These are phyloP conservation scores for Drosophila melanosoma DNA, from an alignment of 2,888 invertebrate species.

Conservation along the genomic window DNA sequence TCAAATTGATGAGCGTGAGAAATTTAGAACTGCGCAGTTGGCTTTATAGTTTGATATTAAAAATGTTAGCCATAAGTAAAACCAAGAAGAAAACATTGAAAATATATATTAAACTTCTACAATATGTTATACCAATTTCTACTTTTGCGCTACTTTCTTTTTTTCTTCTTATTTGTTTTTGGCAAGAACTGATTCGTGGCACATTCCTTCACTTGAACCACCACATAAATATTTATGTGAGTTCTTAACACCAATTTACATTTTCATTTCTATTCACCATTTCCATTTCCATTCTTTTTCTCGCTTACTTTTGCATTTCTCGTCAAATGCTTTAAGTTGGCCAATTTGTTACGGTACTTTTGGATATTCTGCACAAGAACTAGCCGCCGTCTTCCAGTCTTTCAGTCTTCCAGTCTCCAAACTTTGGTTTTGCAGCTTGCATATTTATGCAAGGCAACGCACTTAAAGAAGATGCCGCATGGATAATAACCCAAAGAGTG, in stretches of 20 bases:
- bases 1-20: constrained; percentile 65
- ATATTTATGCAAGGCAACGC: constrained; percentile 74
- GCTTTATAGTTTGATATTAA: not conserved
- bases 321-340: constrained; percentile 68
- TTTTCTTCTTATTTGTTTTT: not conserved
- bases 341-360: constrained; percentile 77
- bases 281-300: constrained; percentile 40
- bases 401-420: constrained; percentile 8
- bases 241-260: constrained; percentile 32
- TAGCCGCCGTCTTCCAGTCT: constrained; percentile 15
- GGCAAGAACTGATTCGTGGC: constrained; percentile 33
- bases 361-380: constrained; percentile 35
- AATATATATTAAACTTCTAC: not conserved
- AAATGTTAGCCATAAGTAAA: not conserved
- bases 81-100: not conserved
- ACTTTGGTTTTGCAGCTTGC: constrained; percentile 32
- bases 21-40: constrained; percentile 23
- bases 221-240: constrained; percentile 73
- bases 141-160: not conserved
- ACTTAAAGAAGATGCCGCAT: constrained; percentile 70
- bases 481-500: constrained; percentile 22
- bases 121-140: not conserved
- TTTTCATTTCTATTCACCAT: constrained; percentile 31
- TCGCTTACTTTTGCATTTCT: constrained; percentile 57
- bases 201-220: constrained; percentile 47